Conservation (phyloP, 2,113 vertebrate genomes). For the Corythornis cristatus region DNA sequence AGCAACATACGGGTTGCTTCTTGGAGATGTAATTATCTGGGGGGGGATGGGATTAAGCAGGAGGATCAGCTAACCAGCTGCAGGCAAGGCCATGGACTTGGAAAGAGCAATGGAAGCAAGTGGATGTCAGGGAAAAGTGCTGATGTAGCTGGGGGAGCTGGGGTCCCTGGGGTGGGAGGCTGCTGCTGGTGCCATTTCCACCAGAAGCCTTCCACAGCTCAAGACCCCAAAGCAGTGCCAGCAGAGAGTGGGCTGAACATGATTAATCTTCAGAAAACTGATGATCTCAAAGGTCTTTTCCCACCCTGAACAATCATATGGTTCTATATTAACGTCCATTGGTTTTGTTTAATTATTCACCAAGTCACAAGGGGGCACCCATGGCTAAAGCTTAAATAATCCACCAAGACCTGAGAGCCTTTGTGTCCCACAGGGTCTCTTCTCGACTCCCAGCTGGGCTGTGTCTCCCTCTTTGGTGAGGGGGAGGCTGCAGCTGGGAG, state of each 20-base stretch:
- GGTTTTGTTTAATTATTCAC: background rate
- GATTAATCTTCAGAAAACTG: too few relatives aligned
- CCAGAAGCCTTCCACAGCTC: background rate
- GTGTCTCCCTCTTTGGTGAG: too few relatives aligned
- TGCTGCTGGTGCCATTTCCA: background rate
- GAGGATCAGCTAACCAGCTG: background rate
- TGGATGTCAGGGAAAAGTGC: rapidly evolving
- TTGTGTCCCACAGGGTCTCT: rapidly evolving
- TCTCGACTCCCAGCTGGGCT: background rate
- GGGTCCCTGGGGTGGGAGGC: background rate
- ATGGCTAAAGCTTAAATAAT: constrained; percentile 37
- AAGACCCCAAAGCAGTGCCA: background rate
- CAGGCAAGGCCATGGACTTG: background rate
- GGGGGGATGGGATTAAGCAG: background rate
- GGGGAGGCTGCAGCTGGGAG: background rate
- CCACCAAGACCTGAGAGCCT: background rate
- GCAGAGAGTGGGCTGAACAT: background rate
- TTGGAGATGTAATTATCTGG: background rate
- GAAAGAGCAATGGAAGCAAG: background rate
- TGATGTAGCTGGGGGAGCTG: background rate
- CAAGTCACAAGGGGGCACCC: constrained; percentile 55
- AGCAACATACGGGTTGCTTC: background rate
- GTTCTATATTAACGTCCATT: background rate
- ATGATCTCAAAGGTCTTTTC: background rate
- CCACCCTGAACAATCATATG: background rate